phyloP scores from a whole-genome alignment of 2,888 invertebrate genomes.

The Tiliacea citrago region DNA sequence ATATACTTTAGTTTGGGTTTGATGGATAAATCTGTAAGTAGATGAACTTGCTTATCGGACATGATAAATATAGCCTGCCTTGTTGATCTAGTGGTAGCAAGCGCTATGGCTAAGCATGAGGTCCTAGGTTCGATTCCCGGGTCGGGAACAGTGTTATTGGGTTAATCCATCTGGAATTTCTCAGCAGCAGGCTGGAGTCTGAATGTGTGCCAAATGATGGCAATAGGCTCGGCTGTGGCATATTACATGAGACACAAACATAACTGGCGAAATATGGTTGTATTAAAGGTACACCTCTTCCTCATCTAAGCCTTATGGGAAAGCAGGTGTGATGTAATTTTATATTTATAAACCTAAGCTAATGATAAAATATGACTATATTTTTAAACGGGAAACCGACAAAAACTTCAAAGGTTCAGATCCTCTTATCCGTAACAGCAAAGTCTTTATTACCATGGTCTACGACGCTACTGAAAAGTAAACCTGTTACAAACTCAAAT shows the following conservation, averaged over 20 bases:
- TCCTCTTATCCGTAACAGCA: background rate
- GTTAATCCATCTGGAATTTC: too few relatives aligned
- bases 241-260: background rate
- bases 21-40: background rate
- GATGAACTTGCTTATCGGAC: background rate
- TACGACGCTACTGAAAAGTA: too few relatives aligned
- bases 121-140: too few relatives aligned
- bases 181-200: too few relatives aligned
- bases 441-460: too few relatives aligned
- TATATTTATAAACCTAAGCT: background rate
- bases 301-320: background rate
- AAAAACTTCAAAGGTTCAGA: background rate
- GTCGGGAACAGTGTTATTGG: too few relatives aligned
- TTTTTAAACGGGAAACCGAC: background rate
- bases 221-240: background rate
- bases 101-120: too few relatives aligned
- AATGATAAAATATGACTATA: background rate
- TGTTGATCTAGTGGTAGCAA: too few relatives aligned
- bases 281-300: background rate
- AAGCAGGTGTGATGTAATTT: background rate
- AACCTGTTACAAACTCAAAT: too few relatives aligned
- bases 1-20: constrained; percentile 11
- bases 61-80: background rate
- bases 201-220: too few relatives aligned
- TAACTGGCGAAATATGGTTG: background rate